phyloP scores from a whole-genome alignment of 92 coral and sea anemone species.

The Micromussa lordhowensis region DNA sequence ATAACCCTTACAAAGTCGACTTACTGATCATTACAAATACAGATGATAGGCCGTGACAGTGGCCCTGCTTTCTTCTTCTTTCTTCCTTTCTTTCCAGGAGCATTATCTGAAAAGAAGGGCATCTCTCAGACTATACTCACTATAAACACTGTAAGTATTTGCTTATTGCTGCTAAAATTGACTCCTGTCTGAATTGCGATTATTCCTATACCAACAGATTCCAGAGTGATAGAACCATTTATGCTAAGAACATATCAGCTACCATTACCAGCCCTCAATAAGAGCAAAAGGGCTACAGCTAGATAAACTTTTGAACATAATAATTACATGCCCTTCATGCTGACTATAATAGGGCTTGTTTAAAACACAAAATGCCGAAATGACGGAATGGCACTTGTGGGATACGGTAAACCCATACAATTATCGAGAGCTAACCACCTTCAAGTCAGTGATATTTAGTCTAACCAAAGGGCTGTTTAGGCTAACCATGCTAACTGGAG shows the following conservation, averaged over 20 bases:
- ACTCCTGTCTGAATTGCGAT: neutral
- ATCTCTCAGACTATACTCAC: neutral
- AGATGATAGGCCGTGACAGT: constrained; percentile 91
- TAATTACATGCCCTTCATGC: neutral
- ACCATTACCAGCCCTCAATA: neutral
- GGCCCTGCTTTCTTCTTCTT: constrained; percentile 75
- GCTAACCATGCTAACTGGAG: too few relatives aligned
- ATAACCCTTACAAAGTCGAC: constrained; percentile 43
- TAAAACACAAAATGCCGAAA: too few relatives aligned
- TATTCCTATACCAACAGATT: neutral
- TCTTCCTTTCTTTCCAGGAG: constrained; percentile 53
- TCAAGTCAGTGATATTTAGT: too few relatives aligned
- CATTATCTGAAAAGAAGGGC: constrained; percentile 2
- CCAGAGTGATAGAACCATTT: neutral
- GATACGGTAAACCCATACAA: too few relatives aligned
- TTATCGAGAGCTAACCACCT: too few relatives aligned
- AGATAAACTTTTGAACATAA: neutral
- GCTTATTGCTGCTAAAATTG: neutral
- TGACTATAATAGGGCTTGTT: too few relatives aligned
- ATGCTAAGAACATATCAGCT: neutral
- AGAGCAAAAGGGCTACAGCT: neutral
- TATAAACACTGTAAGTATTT: neutral
- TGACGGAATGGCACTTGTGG: too few relatives aligned
- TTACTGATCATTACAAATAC: constrained; percentile 99
- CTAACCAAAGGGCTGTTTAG: too few relatives aligned